phyloP scores from a whole-genome alignment of 2,888 invertebrate species.

The Eulithis testata region DNA sequence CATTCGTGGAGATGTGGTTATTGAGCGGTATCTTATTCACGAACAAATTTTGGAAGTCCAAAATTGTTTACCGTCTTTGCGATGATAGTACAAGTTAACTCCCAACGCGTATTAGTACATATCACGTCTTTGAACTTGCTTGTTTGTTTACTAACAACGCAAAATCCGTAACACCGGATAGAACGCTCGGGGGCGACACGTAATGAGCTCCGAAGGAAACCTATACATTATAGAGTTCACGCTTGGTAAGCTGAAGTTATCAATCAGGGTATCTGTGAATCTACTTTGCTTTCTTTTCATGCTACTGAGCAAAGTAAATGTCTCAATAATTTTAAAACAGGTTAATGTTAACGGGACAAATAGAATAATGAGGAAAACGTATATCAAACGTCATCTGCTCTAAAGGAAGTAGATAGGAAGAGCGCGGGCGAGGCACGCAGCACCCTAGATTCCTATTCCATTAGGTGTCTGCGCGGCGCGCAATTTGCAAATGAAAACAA shows the following conservation, averaged over 20 bases:
- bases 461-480: slow-evolving; percentile 79
- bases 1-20: slow-evolving; percentile 50
- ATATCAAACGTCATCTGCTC: slow-evolving; percentile 28
- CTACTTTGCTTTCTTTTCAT: slow-evolving; percentile 18
- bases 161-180: slow-evolving; percentile 22
- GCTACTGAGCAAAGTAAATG: slow-evolving; percentile 18
- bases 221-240: slow-evolving; percentile 31
- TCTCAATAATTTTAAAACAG: slow-evolving; percentile 16
- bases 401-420: slow-evolving; percentile 34
- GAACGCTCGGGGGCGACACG: slow-evolving; percentile 27
- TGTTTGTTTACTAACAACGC: slow-evolving; percentile 28
- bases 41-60: background rate
- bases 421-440: slow-evolving; percentile 53
- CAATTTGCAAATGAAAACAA: slow-evolving; percentile 85
- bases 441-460: slow-evolving; percentile 77
- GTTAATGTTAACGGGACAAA: slow-evolving; percentile 6
- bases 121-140: slow-evolving; percentile 17
- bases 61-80: slow-evolving; percentile 5
- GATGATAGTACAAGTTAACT: background rate
- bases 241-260: slow-evolving; percentile 26
- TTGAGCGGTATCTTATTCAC: slow-evolving; percentile 44
- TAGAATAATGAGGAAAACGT: slow-evolving; percentile 23
- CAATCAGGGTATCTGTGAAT: slow-evolving; percentile 22
- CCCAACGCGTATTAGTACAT: background rate
- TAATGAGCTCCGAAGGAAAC: slow-evolving; percentile 28